These are phyloP conservation scores for Mobula birostris DNA, from an alignment of 2,113 vertebrate species.

Conservation along the genomic window DNA sequence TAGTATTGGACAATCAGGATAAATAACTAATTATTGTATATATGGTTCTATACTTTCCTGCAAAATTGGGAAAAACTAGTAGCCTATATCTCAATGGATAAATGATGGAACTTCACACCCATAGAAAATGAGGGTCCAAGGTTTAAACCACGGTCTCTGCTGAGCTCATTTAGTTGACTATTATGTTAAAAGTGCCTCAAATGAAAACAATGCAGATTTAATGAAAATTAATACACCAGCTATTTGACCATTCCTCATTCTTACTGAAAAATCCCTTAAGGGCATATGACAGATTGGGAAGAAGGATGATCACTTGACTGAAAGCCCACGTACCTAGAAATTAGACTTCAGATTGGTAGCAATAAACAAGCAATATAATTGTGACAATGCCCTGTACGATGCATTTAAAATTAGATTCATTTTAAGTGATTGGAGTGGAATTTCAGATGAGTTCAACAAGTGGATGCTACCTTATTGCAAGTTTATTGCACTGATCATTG, in stretches of 20 bases:
- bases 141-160: neutral
- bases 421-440: too few relatives aligned
- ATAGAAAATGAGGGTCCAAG: neutral
- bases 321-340: neutral
- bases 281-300: neutral
- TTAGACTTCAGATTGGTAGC: too few relatives aligned
- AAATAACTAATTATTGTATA: neutral
- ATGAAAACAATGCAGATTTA: neutral
- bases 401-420: too few relatives aligned
- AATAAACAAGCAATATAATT: too few relatives aligned
- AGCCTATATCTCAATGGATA: neutral
- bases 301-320: neutral
- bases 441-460: too few relatives aligned
- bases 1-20: neutral
- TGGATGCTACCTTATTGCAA: too few relatives aligned
- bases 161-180: neutral
- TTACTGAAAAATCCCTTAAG: neutral
- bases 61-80: neutral
- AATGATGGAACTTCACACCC: neutral
- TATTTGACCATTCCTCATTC: neutral
- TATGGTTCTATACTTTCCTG: neutral
- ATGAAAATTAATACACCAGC: neutral
- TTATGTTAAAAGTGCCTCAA: neutral
- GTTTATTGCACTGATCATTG: too few relatives aligned
- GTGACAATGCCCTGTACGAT: too few relatives aligned